Evolutionary conservation across 1,140 invertebrate genomes (phyloP), one percentile per base, ranked within the genome.

Genomic region (Formica selysi): DNA sequence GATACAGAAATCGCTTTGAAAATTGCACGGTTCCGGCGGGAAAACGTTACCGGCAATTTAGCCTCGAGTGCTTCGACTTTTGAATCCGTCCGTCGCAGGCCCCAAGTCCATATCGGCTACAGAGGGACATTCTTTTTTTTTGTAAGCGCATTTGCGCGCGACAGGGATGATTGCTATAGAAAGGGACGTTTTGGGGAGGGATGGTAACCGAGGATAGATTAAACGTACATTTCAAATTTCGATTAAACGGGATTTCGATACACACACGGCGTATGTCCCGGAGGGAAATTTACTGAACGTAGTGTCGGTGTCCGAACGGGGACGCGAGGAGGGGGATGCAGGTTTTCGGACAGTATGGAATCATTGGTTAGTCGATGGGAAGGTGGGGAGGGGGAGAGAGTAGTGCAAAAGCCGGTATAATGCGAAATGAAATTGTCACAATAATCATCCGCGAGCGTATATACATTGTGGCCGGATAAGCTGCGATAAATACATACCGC

Each of bases 181-280:
- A 32, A 79, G 44, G 19, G 29, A 70, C 11, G 32, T 68, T 79
- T 54, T 3, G 0, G 6, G 32, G 7, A 2, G 19, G 26, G 61
- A 6, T n/a, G 71, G 44, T 11, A 22, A 48, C 59, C 57, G 76
- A 13, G 51, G 26, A 44, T 36, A 67, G 80, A 73, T 83, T 83
- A 83, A 83, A 83, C 78, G 73, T 26, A 62, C 78, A 85, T 89
- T 88, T 80, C 88, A 92, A 93, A 93, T 91, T 93, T 92, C 92
- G 92, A 93, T 93, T 92, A 94, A 94, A 93, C 91, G 87, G 91
- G 90, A 93, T 93, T 94, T 94, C 90, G 91, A 92, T 93, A 93
- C 89, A 16, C 41, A 88, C 86, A 71, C 73, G 88, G 85, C 90
- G 90, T 91, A 92, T 92, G 92, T 92, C 91, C 91, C 92, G 86